Evolutionary conservation across 53 echinoderm and acorn worm genomes (phyloP), one percentile per base, ranked within the genome.

Genomic region (Paracentrotus lividus): DNA sequence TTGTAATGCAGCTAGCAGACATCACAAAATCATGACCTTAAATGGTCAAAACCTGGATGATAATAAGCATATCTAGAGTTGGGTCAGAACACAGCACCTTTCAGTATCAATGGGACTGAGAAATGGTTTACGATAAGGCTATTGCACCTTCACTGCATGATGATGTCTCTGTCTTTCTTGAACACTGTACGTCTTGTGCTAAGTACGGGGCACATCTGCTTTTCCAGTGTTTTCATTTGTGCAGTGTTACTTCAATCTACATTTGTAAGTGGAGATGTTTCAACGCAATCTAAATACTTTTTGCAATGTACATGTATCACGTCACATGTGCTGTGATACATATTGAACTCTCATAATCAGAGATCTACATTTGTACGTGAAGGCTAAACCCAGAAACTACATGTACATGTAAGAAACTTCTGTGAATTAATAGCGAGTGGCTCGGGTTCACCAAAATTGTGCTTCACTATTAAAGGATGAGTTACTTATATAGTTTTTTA

Each of bases 61-160:
- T n/a, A n/a, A n/a, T n/a, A n/a, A n/a, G n/a, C n/a, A n/a, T n/a
- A n/a, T n/a, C n/a, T 24, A 10, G 45, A 56, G 31, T 34, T n/a
- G 86, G 86, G 86, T 55, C 55, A 86, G 36, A 86, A 86, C 86
- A 86, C 86, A 56, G 18, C 86, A 86, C 55, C 34, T 53, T 86
- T 86, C 56, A 54, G 54, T 86, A 86, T 56, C 55, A 55, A 20
- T 54, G 86, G 86, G 86, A 86, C 54, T 86, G 29, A 10, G 86
- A 1, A 34, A 26, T 16, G 36, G 56, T 36, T 42, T 76, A 20
- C 4, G 20, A 81, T 81, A 12, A 24, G n/a, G n/a, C n/a, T 26
- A 45, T 47, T 26, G 81, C 81, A 45, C 47, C 47, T 81, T 47
- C 47, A 45, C 26, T 8, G n/a, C n/a, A n/a, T n/a, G 81, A 81